Conservation (phyloP, 2,888 invertebrate genomes). For the Smittia sp. region DNA sequence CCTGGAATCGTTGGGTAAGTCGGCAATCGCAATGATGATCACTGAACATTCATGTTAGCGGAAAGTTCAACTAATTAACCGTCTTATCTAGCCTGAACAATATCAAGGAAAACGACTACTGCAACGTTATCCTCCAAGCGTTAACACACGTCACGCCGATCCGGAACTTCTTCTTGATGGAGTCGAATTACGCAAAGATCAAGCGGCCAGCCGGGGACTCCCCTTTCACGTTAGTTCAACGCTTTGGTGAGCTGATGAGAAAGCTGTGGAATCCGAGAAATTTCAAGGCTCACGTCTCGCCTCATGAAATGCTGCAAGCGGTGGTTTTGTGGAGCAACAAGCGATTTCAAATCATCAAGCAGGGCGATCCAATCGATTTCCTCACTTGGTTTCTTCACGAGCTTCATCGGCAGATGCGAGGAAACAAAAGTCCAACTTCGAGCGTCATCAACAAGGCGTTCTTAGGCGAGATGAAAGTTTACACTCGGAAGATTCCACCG, state of each 20-base stretch:
- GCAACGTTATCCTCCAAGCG: conserved; percentile 95
- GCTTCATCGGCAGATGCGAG: conserved; percentile 89
- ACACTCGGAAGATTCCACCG: conserved; percentile 88
- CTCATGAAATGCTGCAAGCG: conserved; percentile 99
- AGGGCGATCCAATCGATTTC: conserved; percentile 97
- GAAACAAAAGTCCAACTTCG: conserved; percentile 81
- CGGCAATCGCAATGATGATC: no score
- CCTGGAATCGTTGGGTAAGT: conserved; percentile 96
- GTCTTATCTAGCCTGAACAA: no score
- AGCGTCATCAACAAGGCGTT: conserved; percentile 95
- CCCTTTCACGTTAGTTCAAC: conserved; percentile 82
- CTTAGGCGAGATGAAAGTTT: conserved; percentile 85
- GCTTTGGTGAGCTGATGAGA: conserved; percentile 92
- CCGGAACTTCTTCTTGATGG: conserved; percentile 90
- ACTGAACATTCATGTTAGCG: no score
- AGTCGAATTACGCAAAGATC: conserved; percentile 84
- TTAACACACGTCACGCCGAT: conserved; percentile 92
- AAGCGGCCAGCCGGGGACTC: conserved; percentile 95
- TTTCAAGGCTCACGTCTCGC: conserved; percentile 98
- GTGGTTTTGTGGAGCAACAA: conserved; percentile 96
- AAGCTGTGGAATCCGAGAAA: conserved; percentile 99
- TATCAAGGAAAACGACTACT: conserved; percentile 99
- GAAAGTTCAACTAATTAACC: no score
- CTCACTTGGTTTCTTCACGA: conserved; percentile 98
- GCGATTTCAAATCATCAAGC: conserved; percentile 96